Evolutionary conservation across 2,888 invertebrate genomes (phyloP).

Genomic region (Callimorpha dominula): DNA sequence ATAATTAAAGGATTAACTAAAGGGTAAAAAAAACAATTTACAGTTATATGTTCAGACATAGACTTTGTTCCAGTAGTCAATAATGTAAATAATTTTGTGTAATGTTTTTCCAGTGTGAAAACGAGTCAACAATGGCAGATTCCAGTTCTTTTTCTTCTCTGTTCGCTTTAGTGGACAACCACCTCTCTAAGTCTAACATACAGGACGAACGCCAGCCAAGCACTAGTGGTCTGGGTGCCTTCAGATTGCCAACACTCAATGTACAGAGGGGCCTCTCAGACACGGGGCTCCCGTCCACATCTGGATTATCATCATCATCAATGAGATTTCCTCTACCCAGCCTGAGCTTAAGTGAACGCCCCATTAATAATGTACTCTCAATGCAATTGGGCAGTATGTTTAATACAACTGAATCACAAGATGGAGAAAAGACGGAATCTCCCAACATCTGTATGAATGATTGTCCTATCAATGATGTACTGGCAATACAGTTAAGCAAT

Average conservation of each 20-base stretch:
- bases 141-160: slow-evolving; percentile 73
- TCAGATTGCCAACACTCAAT: slow-evolving; percentile 28
- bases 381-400: not conserved
- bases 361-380: slow-evolving; percentile 31
- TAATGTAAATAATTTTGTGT: not conserved
- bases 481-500: slow-evolving; percentile 73
- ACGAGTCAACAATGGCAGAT: slow-evolving; percentile 61
- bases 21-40: not conserved
- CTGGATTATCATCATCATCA: slow-evolving; percentile 34
- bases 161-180: slow-evolving; percentile 74
- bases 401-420: not conserved
- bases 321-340: slow-evolving; percentile 66
- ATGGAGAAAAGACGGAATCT: not conserved
- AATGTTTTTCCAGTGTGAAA: not conserved
- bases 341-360: slow-evolving; percentile 38
- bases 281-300: slow-evolving; percentile 51
- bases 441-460: slow-evolving; percentile 39
- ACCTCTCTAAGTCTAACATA: slow-evolving; percentile 71
- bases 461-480: slow-evolving; percentile 55
- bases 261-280: slow-evolving; percentile 57
- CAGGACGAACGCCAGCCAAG: slow-evolving; percentile 47
- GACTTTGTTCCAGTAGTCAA: not conserved
- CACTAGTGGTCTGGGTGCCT: slow-evolving; percentile 26
- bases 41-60: not conserved
- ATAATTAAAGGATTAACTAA: not conserved